Evolutionary conservation across 2,113 vertebrate species (phyloP).

Genomic region (Tenrec ecaudatus): DNA sequence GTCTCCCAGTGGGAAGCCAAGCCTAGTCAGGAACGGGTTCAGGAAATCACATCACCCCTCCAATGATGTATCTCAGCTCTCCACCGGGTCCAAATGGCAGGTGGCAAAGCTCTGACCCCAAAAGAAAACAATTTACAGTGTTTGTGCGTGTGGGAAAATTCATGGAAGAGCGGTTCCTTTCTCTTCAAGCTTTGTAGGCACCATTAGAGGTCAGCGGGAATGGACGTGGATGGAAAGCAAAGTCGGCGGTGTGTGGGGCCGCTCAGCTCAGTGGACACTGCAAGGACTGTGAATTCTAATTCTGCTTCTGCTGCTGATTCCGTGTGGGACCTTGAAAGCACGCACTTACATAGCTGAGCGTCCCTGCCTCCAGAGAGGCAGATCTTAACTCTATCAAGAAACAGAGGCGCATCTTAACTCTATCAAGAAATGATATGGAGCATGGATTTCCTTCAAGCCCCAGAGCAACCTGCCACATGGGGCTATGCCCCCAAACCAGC

Average conservation of each 20-base stretch:
- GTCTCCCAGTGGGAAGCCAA: conserved; percentile 5
- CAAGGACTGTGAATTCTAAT: conserved; percentile 61
- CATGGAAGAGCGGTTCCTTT: conserved; percentile 54
- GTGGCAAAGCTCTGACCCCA: conserved; percentile 75
- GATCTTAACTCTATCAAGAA: conserved; percentile 31
- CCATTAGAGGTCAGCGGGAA: conserved; percentile 45
- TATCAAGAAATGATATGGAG: conserved; percentile 40
- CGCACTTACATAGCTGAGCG: neutral
- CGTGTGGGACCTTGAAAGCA: neutral
- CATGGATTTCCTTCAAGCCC: neutral
- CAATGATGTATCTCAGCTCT: conserved; percentile 78
- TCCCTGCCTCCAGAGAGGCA: neutral
- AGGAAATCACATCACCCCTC: conserved; percentile 59
- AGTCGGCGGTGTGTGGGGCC: neutral
- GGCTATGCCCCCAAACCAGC: neutral
- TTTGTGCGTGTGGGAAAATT: conserved; percentile 50
- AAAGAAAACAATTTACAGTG: conserved; percentile 79
- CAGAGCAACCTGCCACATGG: neutral
- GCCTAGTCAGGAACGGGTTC: conserved; percentile 64
- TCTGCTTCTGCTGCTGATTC: conserved; percentile 49
- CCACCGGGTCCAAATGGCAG: conserved; percentile 70
- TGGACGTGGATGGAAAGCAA: neutral
- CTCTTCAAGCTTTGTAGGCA: conserved; percentile 53
- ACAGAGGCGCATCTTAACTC: conserved; percentile 12
- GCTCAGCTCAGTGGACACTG: neutral